Evolutionary conservation across 2,797 vertebrate genomes (phyloP).

Genomic region (Bucorvus abyssinicus): DNA sequence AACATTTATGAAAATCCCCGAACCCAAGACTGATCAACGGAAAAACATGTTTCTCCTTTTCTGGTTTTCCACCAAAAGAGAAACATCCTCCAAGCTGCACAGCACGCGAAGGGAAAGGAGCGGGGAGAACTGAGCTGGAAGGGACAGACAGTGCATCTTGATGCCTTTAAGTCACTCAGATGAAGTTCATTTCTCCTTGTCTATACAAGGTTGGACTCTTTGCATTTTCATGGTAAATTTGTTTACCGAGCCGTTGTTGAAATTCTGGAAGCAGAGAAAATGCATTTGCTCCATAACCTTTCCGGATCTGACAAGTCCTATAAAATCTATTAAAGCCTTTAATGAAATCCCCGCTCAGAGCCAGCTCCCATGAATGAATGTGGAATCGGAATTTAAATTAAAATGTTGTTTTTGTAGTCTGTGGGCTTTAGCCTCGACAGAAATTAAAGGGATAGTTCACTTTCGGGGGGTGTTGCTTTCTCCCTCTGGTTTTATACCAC

Average conservation of each 20-base stretch:
- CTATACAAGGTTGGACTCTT: conserved; percentile 73
- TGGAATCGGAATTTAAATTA: conserved; percentile 76
- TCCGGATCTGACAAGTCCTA: conserved; percentile 75
- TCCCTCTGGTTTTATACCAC: neutral
- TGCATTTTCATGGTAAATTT: conserved; percentile 89
- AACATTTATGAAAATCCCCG: neutral
- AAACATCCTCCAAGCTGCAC: neutral
- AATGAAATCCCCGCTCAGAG: conserved; percentile 76
- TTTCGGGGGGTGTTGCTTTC: neutral
- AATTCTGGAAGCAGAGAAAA: conserved; percentile 80
- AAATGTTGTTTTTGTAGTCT: conserved; percentile 72
- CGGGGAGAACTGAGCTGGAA: rapidly evolving
- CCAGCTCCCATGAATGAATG: conserved; percentile 71
- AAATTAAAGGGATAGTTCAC: conserved; percentile 61
- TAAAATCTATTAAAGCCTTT: conserved; percentile 79
- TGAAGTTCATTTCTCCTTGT: conserved; percentile 51
- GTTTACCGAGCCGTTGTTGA: conserved; percentile 76
- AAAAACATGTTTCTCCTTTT: neutral
- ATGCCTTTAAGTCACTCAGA: conserved; percentile 24
- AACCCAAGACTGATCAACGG: neutral
- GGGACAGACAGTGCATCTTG: neutral
- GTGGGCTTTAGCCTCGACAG: conserved; percentile 53
- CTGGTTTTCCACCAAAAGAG: neutral
- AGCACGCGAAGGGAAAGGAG: neutral
- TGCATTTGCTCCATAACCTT: conserved; percentile 89